Base-by-base conservation (phyloP, 2,888 invertebrate species). In the Smittia sp. region DNA sequence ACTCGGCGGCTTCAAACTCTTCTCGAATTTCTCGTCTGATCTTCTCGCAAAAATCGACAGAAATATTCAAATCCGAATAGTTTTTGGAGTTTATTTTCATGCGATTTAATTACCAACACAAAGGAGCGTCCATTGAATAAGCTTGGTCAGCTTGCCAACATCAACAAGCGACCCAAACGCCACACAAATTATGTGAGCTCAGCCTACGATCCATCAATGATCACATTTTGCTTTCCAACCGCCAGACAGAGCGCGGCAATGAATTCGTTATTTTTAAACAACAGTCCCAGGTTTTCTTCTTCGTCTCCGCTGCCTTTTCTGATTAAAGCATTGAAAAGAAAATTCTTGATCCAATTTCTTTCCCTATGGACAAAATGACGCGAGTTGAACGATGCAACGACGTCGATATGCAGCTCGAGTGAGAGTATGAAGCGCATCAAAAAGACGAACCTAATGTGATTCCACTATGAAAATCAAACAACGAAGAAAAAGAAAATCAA, bases 141-240 rank as follows among this genome's bases (percentile, higher is more conserved):
- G 58, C 72, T 27, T 72, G 72, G 32, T 58, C 72, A 25, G 38
- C 24, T 72, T 72, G 72, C 72, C 72, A 72, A 72, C 72, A 72
- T 62, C 38, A 72, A 58, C 70, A 54, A 69, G 54, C 69, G 58
- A 22, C 13, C 11, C 7, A 58, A 20, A 22, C 58, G 18, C 58
- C 58, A 58, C 58, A 58, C 58, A 58, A 58, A 58, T 20, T 18
- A 58, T 63, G 63, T 20, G 38, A 18, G 15, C 9, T 39, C 69
- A 32, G 39, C 72, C 72, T 72, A 72, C 58, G 58, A 72, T 62
- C 58, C 20, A 69, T 69, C 69, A 52, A 63, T 63, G n/a, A 27
- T 63, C 25, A 63, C 63, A 63, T 13, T 58, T 58, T 46, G 11
- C 11, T 18, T 58, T 58, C 58, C 3, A 18, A 20, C 58, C 18